Evolutionary conservation across 2,797 vertebrate species (phyloP), one percentile per base, ranked within the genome.

Genomic region (Halcyon smyrnensis): DNA sequence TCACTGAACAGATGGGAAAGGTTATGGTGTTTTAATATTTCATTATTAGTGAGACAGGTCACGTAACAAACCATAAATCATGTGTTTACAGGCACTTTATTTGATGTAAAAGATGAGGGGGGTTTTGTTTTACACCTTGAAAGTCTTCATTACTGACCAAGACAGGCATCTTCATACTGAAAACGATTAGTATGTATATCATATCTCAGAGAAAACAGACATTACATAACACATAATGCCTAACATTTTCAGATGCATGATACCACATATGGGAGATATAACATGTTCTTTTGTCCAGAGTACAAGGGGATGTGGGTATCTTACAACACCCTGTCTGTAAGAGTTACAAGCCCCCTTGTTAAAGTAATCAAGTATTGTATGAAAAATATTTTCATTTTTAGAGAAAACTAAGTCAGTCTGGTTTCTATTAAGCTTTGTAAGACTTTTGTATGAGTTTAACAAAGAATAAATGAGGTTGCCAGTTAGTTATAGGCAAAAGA

Each of bases 1-100:
- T 88, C 54, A 45, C 75, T 83, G 90, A 97, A 90, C 95, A 97
- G 96, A 97, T 97, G 95, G 96, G 94, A 94, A 97, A 95, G 91
- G 57, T 90, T 95, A 80, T 84, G 43, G 65, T 73, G 90, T 95
- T 95, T 89, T 43, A 84, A 95, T 95, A 93, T 89, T 91, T 94
- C 64, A 94, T 89, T 93, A 94, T 96, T 91, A 93, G 90, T 28
- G 67, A 92, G 91, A 75, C 89, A 91, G 89, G 79, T 95, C 91
- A 90, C 56, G 84, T 23, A 89, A 65, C 50, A 93, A 79, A 77
- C 63, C 71, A 93, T 96, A 94, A 90, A 94, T 96, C 93, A 95
- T 93, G 75, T 94, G 83, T 94, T 96, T 95, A 94, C 14, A 92
- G 45, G 32, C 37, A 48, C 57, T 95, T 90, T 85, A 64, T 91